These are phyloP conservation scores for Phyto melanocephala DNA, from an alignment of 2,888 invertebrate genomes.

Conservation along the genomic window DNA sequence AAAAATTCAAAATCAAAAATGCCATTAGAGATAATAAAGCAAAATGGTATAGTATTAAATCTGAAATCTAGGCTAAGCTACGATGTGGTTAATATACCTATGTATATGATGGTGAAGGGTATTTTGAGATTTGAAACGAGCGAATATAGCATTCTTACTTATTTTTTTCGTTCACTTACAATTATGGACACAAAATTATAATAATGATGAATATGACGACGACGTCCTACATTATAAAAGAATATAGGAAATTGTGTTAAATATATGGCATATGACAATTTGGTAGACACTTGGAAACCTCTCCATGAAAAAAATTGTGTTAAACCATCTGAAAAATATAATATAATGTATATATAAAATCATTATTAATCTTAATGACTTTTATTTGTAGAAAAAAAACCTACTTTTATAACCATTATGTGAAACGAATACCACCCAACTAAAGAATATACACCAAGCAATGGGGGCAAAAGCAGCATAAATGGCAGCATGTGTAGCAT, in stretches of 20 bases:
- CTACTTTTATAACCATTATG: conserved; percentile 82
- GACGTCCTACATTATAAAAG: conserved; percentile 84
- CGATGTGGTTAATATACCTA: too few species aligned
- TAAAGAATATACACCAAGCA: conserved; percentile 84
- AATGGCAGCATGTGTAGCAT: conserved; percentile 83
- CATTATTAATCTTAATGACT: background rate
- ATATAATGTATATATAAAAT: too few species aligned
- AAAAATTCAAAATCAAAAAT: too few species aligned
- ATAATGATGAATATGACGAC: conserved; percentile 81
- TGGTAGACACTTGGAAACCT: conserved; percentile 83
- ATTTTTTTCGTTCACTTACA: conserved; percentile 79
- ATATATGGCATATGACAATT: conserved; percentile 85
- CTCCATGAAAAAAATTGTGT: conserved; percentile 81
- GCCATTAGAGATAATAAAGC: too few species aligned
- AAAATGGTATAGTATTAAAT: too few species aligned
- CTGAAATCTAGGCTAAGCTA: too few species aligned
- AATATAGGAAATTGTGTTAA: conserved; percentile 86
- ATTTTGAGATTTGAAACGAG: too few species aligned
- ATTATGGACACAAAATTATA: conserved; percentile 81
- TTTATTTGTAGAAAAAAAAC: conserved; percentile 21
- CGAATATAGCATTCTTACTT: too few species aligned
- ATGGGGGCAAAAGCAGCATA: conserved; percentile 86
- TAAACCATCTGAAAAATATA: conserved; percentile 80
- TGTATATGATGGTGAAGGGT: too few species aligned
- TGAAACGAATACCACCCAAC: conserved; percentile 84